Conservation (phyloP, 2,888 invertebrate genomes). For the Rhimphoctona megacephalus region DNA sequence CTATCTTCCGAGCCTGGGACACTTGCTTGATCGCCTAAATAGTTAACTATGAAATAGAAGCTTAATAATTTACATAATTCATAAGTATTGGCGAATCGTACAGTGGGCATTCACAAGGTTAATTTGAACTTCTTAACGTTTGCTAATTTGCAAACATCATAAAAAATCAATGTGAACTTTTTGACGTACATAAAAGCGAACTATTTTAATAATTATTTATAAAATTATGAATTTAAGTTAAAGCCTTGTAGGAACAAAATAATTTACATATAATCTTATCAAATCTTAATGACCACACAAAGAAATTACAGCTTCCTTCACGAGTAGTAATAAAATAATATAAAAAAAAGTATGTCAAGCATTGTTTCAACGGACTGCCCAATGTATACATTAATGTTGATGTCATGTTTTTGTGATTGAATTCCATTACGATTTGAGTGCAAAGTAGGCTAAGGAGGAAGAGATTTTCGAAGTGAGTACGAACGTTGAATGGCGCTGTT, state of each 20-base stretch:
- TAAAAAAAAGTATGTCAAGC: neutral
- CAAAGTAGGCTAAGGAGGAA: neutral
- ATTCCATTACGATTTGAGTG: neutral
- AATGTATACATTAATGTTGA: neutral
- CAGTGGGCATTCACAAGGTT: neutral
- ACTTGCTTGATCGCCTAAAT: slow-evolving; percentile 54
- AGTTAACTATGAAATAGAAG: neutral
- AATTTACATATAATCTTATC: neutral
- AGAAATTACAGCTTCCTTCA: neutral
- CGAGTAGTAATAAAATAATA: neutral
- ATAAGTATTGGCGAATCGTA: too few species aligned
- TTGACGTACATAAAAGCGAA: neutral
- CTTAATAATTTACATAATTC: too few species aligned
- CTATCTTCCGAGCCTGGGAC: slow-evolving; percentile 73
- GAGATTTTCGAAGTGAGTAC: neutral
- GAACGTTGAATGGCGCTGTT: neutral
- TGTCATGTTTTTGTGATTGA: neutral
- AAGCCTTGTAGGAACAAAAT: neutral
- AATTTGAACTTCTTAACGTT: neutral
- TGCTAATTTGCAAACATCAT: neutral
- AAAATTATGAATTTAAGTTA: neutral
- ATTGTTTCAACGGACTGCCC: neutral
- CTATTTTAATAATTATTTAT: neutral
- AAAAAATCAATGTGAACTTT: neutral
- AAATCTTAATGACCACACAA: neutral